Conservation (phyloP, 2,797 vertebrate species). For the Phrynocephalus forsythii region DNA sequence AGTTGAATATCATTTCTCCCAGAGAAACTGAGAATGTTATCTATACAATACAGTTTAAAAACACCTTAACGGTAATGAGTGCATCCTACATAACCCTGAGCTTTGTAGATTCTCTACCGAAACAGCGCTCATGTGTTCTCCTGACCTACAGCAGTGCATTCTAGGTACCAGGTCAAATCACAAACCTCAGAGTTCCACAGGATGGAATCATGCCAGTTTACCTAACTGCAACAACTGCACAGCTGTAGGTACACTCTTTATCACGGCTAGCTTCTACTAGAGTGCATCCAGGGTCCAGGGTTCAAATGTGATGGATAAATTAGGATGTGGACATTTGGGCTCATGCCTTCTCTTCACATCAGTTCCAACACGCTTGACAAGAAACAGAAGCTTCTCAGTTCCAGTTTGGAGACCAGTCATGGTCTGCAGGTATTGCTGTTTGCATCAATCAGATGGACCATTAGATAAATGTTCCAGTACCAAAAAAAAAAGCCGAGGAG, state of each 20-base stretch:
- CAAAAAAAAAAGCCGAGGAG: neutral
- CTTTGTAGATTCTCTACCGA: too few relatives aligned
- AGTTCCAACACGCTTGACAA: neutral
- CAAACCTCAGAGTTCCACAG: too few relatives aligned
- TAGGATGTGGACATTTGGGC: neutral
- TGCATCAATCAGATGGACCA: neutral
- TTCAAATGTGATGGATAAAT: neutral
- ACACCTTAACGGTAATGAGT: too few relatives aligned
- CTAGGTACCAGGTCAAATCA: too few relatives aligned
- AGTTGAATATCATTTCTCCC: neutral
- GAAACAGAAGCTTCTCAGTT: neutral
- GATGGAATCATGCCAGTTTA: too few relatives aligned
- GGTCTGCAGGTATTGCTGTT: too few relatives aligned
- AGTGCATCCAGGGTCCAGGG: neutral
- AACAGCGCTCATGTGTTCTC: too few relatives aligned
- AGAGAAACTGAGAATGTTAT: too few relatives aligned
- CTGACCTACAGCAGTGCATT: too few relatives aligned
- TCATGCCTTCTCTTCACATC: neutral
- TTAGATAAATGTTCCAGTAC: neutral
- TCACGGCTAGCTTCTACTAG: neutral
- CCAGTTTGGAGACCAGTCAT: neutral
- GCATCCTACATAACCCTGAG: too few relatives aligned
- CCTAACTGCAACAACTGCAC: too few relatives aligned
- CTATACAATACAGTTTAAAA: too few relatives aligned
- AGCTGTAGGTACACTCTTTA: neutral